Conservation (phyloP, 2,113 vertebrate genomes). For the Toxotes chatareus region DNA sequence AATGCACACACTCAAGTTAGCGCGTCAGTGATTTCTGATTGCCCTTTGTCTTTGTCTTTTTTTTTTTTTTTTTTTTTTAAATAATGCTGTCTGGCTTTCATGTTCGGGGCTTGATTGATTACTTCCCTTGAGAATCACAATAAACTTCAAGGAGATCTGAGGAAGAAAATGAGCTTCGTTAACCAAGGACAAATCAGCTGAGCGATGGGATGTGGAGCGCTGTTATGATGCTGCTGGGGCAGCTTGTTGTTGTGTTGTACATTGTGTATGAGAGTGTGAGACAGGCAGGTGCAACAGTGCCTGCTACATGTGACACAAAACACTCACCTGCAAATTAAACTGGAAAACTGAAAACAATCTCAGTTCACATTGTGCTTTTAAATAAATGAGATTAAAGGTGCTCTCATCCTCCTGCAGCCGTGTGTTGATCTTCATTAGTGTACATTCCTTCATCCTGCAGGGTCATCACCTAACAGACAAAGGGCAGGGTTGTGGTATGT, state of each 20-base stretch:
- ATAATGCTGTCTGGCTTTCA: neutral
- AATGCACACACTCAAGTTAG: neutral
- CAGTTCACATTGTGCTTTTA: neutral
- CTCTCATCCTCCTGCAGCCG: neutral
- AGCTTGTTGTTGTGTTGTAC: neutral
- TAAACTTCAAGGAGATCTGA: slow-evolving; percentile 4
- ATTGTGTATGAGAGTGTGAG: neutral
- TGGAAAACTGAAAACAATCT: neutral
- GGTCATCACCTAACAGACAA: neutral
- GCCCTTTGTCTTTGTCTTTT: slow-evolving; percentile 1
- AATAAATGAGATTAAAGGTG: neutral
- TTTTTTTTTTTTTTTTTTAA: neutral
- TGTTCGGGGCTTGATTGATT: slow-evolving; percentile 21
- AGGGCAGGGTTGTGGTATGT: neutral
- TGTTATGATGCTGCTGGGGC: neutral
- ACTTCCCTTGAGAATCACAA: slow-evolving; percentile 35
- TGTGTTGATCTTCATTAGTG: neutral
- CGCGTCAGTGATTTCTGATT: neutral
- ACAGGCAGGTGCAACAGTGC: neutral
- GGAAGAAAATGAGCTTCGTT: slow-evolving; percentile 23
- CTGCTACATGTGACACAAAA: neutral
- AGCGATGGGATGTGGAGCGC: slow-evolving; percentile 19
- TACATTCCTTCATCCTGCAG: neutral
- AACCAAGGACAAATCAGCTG: slow-evolving; percentile 18
- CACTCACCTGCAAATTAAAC: neutral